Evolutionary conservation across 2,888 invertebrate genomes (phyloP).

Genomic region (Molorchus minor): DNA sequence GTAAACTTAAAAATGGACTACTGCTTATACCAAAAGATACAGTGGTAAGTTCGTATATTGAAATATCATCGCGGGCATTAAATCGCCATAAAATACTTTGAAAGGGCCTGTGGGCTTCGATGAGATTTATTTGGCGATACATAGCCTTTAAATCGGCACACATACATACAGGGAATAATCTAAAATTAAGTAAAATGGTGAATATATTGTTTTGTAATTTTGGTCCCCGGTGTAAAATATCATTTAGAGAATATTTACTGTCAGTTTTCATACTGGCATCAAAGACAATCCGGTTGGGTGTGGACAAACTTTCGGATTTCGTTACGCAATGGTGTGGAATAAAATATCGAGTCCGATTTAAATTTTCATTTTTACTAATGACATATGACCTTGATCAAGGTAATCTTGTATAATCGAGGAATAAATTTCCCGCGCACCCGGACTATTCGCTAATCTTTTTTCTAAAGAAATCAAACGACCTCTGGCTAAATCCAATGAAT

Average conservation of each 20-base stretch:
- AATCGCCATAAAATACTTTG: slow-evolving; percentile 6
- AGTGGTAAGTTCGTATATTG: background rate
- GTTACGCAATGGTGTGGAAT: no score
- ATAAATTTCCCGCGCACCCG: background rate
- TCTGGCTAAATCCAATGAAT: no score
- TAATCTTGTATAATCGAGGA: background rate
- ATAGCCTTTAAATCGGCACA: no score
- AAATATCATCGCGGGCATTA: background rate
- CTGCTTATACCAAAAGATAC: no score
- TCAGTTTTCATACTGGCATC: background rate
- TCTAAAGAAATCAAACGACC: background rate
- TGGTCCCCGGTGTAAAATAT: background rate
- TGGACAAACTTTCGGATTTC: no score
- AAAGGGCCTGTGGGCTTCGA: no score
- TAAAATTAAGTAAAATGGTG: no score
- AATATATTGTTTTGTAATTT: no score
- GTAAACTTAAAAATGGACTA: no score
- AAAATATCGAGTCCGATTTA: no score
- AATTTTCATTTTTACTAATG: no score
- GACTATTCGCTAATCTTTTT: background rate
- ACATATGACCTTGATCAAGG: background rate
- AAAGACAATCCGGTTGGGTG: background rate
- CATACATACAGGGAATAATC: no score
- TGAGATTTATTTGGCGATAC: background rate
- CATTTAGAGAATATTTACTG: background rate